Percentiles rank a stretch among this genome's conserved stretches.
These are phyloP conservation scores for Galeopterus variegatus DNA, from an alignment of 2,113 vertebrate genomes.

Conservation along the genomic window DNA sequence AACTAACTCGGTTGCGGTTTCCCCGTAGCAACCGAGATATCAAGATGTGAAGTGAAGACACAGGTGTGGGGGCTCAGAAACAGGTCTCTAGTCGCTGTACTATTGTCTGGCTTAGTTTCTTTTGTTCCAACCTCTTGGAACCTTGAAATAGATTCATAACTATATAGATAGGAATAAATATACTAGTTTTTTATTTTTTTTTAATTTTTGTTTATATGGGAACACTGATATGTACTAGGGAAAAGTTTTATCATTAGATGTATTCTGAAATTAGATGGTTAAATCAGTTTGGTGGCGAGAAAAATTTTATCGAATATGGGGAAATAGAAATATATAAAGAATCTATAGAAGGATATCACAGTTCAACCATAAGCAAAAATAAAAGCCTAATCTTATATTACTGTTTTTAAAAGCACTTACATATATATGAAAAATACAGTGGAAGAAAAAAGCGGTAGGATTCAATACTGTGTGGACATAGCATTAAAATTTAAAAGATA, in stretches of 20 bases:
- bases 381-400: background rate
- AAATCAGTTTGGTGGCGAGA: background rate
- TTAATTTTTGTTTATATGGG: too few species aligned
- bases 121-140: background rate
- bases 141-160: background rate
- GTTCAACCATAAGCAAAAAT: background rate
- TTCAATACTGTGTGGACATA: background rate
- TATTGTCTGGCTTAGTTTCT: background rate
- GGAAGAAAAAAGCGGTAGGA: background rate
- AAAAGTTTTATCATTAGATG: background rate
- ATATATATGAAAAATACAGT: background rate
- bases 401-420: background rate
- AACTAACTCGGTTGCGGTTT: background rate
- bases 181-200: background rate
- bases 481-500: background rate
- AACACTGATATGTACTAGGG: background rate
- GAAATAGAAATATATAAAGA: constrained; percentile 5
- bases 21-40: background rate
- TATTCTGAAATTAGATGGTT: background rate
- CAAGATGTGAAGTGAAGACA: background rate
- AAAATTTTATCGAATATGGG: background rate
- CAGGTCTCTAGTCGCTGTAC: background rate
- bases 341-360: background rate
- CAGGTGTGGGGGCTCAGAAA: too few species aligned
- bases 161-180: background rate